Evolutionary conservation across 2,797 vertebrate genomes (phyloP).

Genomic region (Manis javanica): DNA sequence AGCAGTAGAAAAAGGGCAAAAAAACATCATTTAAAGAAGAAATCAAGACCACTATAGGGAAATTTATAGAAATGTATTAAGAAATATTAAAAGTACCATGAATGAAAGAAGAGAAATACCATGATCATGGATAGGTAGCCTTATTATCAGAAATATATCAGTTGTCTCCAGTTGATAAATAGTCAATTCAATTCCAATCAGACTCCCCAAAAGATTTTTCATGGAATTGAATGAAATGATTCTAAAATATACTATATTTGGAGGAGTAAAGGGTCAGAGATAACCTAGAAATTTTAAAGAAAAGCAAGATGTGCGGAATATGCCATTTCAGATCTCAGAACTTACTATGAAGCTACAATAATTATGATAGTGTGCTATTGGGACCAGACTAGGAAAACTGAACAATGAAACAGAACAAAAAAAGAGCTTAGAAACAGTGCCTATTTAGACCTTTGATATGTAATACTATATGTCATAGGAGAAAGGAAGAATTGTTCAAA

Average conservation of each 20-base stretch:
- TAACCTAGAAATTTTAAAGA: constrained; percentile 33
- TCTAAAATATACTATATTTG: too few species aligned
- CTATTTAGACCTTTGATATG: background rate
- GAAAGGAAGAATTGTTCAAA: background rate
- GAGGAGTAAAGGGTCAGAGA: background rate
- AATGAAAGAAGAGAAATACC: constrained; percentile 56
- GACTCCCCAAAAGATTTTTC: background rate
- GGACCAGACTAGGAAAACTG: background rate
- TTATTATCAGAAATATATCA: background rate
- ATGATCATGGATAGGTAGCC: background rate
- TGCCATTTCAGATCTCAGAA: background rate
- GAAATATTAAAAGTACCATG: constrained; percentile 19
- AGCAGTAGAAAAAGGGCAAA: background rate
- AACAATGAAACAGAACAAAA: background rate
- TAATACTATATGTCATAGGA: background rate
- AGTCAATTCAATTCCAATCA: background rate
- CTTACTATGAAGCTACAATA: background rate
- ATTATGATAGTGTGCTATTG: background rate
- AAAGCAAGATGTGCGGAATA: background rate
- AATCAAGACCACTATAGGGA: background rate
- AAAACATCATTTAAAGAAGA: background rate
- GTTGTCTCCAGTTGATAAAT: background rate
- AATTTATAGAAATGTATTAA: background rate
- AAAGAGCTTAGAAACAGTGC: background rate
- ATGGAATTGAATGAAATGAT: too few species aligned